phyloP scores from a whole-genome alignment of 2,797 vertebrate species.

The Macroramphosus scolopax region DNA sequence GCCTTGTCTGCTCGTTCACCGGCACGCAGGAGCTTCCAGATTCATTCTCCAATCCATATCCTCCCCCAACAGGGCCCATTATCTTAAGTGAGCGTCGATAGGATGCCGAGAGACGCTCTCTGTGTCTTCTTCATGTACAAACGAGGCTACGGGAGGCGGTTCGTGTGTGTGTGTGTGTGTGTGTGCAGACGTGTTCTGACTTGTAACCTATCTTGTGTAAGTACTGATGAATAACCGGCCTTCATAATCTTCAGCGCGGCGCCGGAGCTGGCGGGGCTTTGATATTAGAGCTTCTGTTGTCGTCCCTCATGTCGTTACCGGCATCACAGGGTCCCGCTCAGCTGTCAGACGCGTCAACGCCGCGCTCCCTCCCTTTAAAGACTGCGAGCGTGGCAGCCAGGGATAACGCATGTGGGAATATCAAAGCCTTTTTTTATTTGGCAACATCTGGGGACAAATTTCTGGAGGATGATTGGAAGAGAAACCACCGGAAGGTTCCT shows the following conservation, averaged over 20 bases:
- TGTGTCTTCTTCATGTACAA: conserved; percentile 24
- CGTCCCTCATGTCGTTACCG: conserved; percentile 16
- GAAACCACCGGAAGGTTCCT: conserved; percentile 13
- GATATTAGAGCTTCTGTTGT: conserved; percentile 24
- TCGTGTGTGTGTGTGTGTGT: neutral
- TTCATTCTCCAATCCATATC: conserved; percentile 31
- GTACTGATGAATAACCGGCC: conserved; percentile 11
- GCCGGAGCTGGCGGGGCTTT: conserved; percentile 28
- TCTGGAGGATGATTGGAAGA: conserved; percentile 18
- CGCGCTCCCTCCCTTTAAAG: conserved; percentile 25
- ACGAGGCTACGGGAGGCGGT: conserved; percentile 19
- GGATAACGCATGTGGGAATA: conserved; percentile 24
- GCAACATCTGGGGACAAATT: conserved; percentile 39
- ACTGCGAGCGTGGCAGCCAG: conserved; percentile 17
- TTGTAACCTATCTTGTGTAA: conserved; percentile 18
- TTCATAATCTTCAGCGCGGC: conserved; percentile 13
- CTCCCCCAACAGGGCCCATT: conserved; percentile 42
- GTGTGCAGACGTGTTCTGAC: conserved; percentile 8
- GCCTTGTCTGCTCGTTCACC: conserved; percentile 18
- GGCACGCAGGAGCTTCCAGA: conserved; percentile 6
- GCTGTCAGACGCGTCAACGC: conserved; percentile 28
- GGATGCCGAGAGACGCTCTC: conserved; percentile 17
- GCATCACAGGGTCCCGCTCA: conserved; percentile 21
- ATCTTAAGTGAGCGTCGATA: conserved; percentile 48
- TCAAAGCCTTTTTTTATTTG: conserved; percentile 48